Evolutionary conservation across 2,888 invertebrate species (phyloP), one percentile per base, ranked within the genome.

Genomic region (Trichopria drosophilae): DNA sequence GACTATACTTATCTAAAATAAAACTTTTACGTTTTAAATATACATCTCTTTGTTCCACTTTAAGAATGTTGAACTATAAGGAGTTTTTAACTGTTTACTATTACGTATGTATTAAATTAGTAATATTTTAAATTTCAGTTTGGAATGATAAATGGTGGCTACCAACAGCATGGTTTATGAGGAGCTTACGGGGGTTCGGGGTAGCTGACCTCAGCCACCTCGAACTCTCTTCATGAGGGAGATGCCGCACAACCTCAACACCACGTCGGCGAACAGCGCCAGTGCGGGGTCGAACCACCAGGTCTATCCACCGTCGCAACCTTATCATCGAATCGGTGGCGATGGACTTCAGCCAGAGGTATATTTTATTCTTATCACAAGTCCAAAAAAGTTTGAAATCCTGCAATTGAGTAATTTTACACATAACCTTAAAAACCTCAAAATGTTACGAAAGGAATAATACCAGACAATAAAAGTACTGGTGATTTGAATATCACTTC

Each of bases 191-290:
- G 73, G 75, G 50, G 69, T 26, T 1, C 40, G 74, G 73, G 75
- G 72, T 67, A 77, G 77, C 76, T 77, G 77, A 77, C 77, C 77
- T 69, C 76, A 76, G 69, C 76, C 76, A 54, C 74, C 76, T 65
- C 76, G 73, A 58, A 75, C 67, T 55, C 70, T 75, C 40, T 67
- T 75, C 49, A 68, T 65, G 66, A 67, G 70, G 67, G 73, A 72
- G 53, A 73, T 74, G 73, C 69, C 74, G 64, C 73, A 73, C 61
- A 73, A 72, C 57, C 60, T 73, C 48, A 73, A 73, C 60, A 65
- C 69, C 56, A 66, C 67, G 63, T 74, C 73, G 60, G 69, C 72
- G 61, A 74, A 71, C 60, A 65, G 71, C 53, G 68, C 69, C 55
- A 72, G 69, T 64, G 65, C 70, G 49, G 72, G 68, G 57, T 63